phyloP scores from a whole-genome alignment of 1,140 invertebrate species.

The Diachasma alloeum region DNA sequence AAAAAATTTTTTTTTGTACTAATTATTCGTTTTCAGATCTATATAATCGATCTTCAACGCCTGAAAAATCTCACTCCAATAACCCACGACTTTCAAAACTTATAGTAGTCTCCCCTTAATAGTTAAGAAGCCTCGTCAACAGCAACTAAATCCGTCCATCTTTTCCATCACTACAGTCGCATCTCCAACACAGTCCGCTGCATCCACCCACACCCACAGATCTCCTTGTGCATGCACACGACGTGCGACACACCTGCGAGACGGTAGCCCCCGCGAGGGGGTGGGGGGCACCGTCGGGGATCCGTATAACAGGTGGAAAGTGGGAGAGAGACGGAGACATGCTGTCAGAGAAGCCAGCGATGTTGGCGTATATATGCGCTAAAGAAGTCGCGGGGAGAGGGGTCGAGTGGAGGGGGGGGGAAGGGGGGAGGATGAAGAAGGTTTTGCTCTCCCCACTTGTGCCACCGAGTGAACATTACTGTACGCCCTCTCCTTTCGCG shows the following conservation, averaged over 20 bases:
- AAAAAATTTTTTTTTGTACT: no score
- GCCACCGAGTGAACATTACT: constrained; percentile 53
- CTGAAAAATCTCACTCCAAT: no score
- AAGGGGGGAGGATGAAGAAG: constrained; percentile 15
- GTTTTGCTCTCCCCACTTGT: constrained; percentile 41
- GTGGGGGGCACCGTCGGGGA: constrained; percentile 15
- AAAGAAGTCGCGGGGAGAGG: constrained; percentile 17
- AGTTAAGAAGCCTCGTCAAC: no score
- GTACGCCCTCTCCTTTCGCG: constrained; percentile 54
- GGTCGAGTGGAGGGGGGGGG: not conserved
- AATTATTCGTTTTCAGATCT: no score
- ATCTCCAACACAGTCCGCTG: no score
- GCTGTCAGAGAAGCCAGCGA: not conserved
- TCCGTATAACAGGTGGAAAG: constrained; percentile 59
- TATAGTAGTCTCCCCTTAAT: no score
- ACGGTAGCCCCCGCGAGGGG: not conserved
- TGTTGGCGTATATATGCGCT: not conserved
- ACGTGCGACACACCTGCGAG: not conserved
- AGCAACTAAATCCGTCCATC: no score
- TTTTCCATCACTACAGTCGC: no score
- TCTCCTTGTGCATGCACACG: not conserved
- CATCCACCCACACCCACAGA: not conserved
- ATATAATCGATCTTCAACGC: no score
- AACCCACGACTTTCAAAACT: no score
- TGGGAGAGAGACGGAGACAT: constrained; percentile 28